Evolutionary conservation across 53 echinoderm and acorn worm genomes (phyloP).

Genomic region (Patiria pectinifera): DNA sequence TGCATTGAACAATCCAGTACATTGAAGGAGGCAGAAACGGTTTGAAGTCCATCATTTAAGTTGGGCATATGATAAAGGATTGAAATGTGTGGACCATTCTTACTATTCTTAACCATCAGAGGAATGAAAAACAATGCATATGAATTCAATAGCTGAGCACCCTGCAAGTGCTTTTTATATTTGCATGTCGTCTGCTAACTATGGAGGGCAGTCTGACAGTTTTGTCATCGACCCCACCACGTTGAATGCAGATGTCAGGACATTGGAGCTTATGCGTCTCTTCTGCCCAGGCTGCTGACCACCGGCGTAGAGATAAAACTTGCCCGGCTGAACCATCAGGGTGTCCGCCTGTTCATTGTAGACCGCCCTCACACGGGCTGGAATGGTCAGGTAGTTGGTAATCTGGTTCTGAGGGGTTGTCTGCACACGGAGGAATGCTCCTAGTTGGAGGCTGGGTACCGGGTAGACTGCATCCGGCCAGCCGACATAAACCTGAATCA

Average conservation of each 20-base stretch:
- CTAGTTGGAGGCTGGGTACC: slow-evolving; percentile 79
- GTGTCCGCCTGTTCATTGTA: not conserved
- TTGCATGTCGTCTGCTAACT: not conserved
- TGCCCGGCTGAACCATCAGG: slow-evolving; percentile 73
- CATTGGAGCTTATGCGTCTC: slow-evolving; percentile 66
- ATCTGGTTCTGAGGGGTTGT: slow-evolving; percentile 48
- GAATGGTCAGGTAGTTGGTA: slow-evolving; percentile 68
- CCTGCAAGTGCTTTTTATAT: not conserved
- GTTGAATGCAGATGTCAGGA: slow-evolving; percentile 59
- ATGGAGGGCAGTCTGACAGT: slow-evolving; percentile 42
- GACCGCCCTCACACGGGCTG: slow-evolving; percentile 84
- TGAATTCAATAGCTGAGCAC: too few species aligned
- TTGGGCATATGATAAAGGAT: too few species aligned
- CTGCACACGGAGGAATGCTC: slow-evolving; percentile 73
- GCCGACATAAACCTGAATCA: slow-evolving; percentile 85
- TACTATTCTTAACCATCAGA: too few species aligned
- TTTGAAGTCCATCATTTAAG: too few species aligned
- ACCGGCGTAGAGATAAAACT: slow-evolving; percentile 78
- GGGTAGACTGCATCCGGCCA: slow-evolving; percentile 82
- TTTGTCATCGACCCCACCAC: slow-evolving; percentile 46
- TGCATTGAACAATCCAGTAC: too few species aligned
- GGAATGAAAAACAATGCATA: too few species aligned
- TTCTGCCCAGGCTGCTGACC: slow-evolving; percentile 88
- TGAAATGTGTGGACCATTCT: too few species aligned
- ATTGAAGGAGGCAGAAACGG: too few species aligned